A percentile compares a stretch with the other conserved stretches of the same genome.
Conservation (phyloP, 2,113 vertebrate genomes). For the Isichthys henryi region DNA sequence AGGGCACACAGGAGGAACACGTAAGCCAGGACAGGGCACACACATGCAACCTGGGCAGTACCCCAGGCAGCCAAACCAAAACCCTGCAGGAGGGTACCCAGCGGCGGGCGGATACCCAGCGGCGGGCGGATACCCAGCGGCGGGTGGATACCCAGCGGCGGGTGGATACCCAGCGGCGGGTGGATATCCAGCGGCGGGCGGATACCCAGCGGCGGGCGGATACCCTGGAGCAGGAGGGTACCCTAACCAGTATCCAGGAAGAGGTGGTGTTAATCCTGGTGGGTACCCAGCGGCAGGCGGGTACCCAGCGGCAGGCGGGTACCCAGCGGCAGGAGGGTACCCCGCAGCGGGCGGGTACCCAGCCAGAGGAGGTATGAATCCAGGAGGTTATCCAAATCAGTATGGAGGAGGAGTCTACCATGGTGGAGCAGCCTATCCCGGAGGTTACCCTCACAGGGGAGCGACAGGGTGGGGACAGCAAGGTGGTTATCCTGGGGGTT, state of each 20-base stretch:
- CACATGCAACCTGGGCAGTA: slow-evolving; percentile 25
- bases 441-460: slow-evolving; percentile 19
- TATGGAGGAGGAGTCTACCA: slow-evolving; percentile 26
- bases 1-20: slow-evolving; percentile 12
- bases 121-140: slow-evolving; percentile 17
- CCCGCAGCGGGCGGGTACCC: slow-evolving; percentile 32
- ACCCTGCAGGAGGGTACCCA: slow-evolving; percentile 19
- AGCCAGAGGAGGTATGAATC: slow-evolving; percentile 14
- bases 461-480: slow-evolving; percentile 17
- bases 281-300: slow-evolving; percentile 24
- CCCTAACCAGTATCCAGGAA: slow-evolving; percentile 13
- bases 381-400: slow-evolving; percentile 22
- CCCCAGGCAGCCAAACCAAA: slow-evolving; percentile 21
- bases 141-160: slow-evolving; percentile 9
- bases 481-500: slow-evolving; percentile 40
- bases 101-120: slow-evolving; percentile 28
- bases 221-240: slow-evolving; percentile 23
- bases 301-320: slow-evolving; percentile 24
- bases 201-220: slow-evolving; percentile 4
- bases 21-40: slow-evolving; percentile 26
- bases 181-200: slow-evolving; percentile 17
- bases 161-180: slow-evolving; percentile 2
- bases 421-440: slow-evolving; percentile 28
- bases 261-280: slow-evolving; percentile 16
- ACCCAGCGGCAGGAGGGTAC: slow-evolving; percentile 26